Conservation (phyloP, 2,888 invertebrate species). For the Andrena minutula region DNA sequence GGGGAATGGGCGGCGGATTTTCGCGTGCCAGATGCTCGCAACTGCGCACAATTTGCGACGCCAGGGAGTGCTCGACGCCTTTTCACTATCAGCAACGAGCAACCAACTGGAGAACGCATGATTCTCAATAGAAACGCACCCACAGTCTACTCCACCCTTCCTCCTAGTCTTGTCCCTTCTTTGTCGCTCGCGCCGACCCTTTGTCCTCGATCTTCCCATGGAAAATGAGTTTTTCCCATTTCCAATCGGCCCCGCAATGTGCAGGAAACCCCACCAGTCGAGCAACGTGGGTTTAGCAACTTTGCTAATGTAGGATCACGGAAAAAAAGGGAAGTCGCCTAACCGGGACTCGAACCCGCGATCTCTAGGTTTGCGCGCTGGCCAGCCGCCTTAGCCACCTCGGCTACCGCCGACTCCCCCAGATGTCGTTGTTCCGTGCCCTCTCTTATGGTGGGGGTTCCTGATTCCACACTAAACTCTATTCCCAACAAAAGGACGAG, state of each 20-base stretch:
- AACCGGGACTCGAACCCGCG: too few species aligned
- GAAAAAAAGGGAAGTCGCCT: too few species aligned
- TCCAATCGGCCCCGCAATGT: neutral
- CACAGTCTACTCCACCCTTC: neutral
- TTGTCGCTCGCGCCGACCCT: slow-evolving; percentile 6
- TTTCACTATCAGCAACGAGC: slow-evolving; percentile 16
- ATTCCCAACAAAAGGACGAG: too few species aligned
- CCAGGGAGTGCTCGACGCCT: slow-evolving; percentile 47
- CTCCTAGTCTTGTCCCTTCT: slow-evolving; percentile 8
- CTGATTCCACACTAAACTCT: too few species aligned
- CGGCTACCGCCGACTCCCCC: too few species aligned
- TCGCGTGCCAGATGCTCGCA: slow-evolving; percentile 30
- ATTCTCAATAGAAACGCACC: slow-evolving; percentile 23
- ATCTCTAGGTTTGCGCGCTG: too few species aligned
- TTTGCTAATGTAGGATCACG: too few species aligned
- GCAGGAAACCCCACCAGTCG: neutral
- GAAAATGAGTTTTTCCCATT: neutral
- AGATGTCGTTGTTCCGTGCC: too few species aligned
- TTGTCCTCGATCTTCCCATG: neutral
- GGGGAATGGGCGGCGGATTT: slow-evolving; percentile 14
- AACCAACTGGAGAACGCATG: slow-evolving; percentile 9
- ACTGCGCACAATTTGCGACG: slow-evolving; percentile 43
- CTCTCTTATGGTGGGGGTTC: too few species aligned
- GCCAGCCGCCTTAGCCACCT: too few species aligned
- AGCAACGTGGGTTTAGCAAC: too few species aligned